Conservation (phyloP, 2,888 invertebrate species). For the Dioctria linearis region DNA sequence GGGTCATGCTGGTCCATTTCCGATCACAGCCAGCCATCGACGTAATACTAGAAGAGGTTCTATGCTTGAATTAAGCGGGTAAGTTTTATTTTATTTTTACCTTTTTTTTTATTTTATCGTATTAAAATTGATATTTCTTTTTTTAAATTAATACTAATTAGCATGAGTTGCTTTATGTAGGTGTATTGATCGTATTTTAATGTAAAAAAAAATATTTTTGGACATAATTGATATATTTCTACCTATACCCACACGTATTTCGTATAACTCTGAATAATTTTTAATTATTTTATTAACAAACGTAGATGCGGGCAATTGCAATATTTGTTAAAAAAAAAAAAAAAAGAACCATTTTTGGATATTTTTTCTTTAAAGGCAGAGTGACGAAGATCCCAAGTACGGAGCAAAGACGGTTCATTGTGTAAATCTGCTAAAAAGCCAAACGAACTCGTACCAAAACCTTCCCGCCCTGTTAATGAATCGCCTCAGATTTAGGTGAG, state of each 20-base stretch:
- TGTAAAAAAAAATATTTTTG: conserved; percentile 15
- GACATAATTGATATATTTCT: conserved; percentile 11
- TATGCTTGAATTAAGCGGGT: conserved; percentile 87
- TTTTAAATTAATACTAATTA: conserved; percentile 18
- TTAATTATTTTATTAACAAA: background rate
- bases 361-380: no score
- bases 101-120: conserved; percentile 17
- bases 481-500: no score
- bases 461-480: no score
- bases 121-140: conserved; percentile 11
- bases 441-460: no score
- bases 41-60: conserved; percentile 83
- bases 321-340: no score
- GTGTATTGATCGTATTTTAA: conserved; percentile 8
- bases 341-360: no score
- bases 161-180: conserved; percentile 50
- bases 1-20: conserved; percentile 76
- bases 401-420: no score
- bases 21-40: conserved; percentile 78
- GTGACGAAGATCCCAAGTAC: no score
- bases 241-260: background rate
- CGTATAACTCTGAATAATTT: conserved; percentile 29
- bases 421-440: no score
- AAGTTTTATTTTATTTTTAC: conserved; percentile 66
- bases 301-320: no score